Conservation (phyloP, 2,888 invertebrate species). For the Chorisops tibialis region DNA sequence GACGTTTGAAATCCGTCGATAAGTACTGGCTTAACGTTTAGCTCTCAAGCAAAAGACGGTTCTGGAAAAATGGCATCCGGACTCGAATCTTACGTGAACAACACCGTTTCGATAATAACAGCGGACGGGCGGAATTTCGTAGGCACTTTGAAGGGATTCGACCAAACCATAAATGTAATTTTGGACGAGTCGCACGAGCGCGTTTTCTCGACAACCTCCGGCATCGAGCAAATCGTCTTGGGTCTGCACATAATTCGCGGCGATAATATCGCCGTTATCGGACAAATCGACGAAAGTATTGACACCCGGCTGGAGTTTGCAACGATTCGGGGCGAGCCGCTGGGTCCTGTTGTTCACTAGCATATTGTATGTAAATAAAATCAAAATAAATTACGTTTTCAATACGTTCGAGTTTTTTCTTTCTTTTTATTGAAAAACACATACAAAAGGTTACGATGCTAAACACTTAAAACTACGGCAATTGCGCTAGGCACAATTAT, state of each 20-base stretch:
- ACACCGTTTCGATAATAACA: constrained; percentile 92
- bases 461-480: constrained; percentile 17
- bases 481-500: constrained; percentile 19
- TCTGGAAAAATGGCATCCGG: constrained; percentile 69
- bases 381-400: constrained; percentile 5
- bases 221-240: constrained; percentile 92
- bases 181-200: constrained; percentile 97
- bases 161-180: constrained; percentile 98
- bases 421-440: constrained; percentile 1
- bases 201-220: constrained; percentile 89
- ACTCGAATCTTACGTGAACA: constrained; percentile 82
- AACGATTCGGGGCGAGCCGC: constrained; percentile 78
- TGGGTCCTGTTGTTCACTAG: constrained; percentile 76
- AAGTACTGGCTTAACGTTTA: no score
- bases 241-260: constrained; percentile 97
- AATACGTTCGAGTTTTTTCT: neutral
- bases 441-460: constrained; percentile 19
- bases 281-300: constrained; percentile 78
- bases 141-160: constrained; percentile 96
- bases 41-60: neutral
- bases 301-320: constrained; percentile 77
- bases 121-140: constrained; percentile 95
- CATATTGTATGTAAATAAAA: neutral
- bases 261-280: constrained; percentile 92
- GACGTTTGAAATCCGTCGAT: no score